Base-by-base conservation (phyloP, 1,140 invertebrate species). In the Ditylenchus dipsaci region DNA sequence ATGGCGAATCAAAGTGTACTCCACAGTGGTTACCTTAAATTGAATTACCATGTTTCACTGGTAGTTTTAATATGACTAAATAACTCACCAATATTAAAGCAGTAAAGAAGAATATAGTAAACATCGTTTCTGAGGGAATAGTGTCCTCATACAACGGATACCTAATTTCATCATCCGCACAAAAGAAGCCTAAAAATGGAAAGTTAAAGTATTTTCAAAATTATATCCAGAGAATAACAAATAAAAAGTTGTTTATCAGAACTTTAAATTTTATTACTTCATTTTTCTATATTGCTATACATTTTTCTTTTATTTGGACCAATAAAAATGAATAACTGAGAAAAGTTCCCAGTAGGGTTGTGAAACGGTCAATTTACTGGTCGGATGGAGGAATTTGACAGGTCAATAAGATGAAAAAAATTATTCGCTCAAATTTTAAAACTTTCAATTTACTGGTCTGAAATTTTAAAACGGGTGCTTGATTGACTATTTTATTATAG, bases 121-220 rank as follows among this genome's bases (percentile, higher is more conserved):
- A 58, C 78, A 80, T 83, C 15, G 60, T 38, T 17, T 71, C n/a
- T 29, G 63, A 38, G 5, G 49, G 47, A 23, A 80, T 66, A 19
- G 78, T 80, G 42, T 69, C 63, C 9, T 49, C 58, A 26, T 53
- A 53, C 23, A 53, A 26, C 0, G 78, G 78, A 49, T 71, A 69
- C 0, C 78, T 70, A 57, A 80, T 80, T 43, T 83, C 78, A 45
- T 76, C 69, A 27, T 76, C 74, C 33, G 78, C 69, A 62, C 74
- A 76, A 56, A 76, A 76, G 72, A 78, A 76, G n/a, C 74, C 74
- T 76, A 79, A 42, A 72, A 70, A 29, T 15, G 17, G 5, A 53
- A 21, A 26, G 3, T 53, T 19, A 21, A 15, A 53, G 15, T 21
- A 21, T 26, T 53, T 45, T 13, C 43, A 45, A 13, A 45, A 45